Percentiles rank a stretch among this genome's conserved stretches.
phyloP scores from a whole-genome alignment of 92 coral and sea anemone genomes.

The Montipora capitata region DNA sequence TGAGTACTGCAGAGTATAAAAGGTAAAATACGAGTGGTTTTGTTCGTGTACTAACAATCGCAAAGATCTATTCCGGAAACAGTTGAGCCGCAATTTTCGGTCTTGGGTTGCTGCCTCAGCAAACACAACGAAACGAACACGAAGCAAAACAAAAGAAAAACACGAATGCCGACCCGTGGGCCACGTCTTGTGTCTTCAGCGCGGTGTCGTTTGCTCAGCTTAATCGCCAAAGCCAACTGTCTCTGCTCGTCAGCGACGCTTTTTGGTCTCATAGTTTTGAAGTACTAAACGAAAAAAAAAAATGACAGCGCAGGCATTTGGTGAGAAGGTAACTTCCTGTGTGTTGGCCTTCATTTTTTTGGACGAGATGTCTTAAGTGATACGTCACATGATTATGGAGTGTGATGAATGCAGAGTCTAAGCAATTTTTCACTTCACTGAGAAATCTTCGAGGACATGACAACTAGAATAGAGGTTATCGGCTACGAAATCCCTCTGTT shows the following conservation, averaged over 20 bases:
- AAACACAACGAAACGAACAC: neutral
- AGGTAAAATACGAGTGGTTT: no score
- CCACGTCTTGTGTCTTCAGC: slow-evolving; percentile 7
- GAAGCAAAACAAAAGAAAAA: neutral
- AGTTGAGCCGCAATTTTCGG: neutral
- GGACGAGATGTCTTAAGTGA: no score
- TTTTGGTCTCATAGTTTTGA: slow-evolving; percentile 73
- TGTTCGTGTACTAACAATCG: neutral
- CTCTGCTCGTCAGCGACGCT: slow-evolving; percentile 83
- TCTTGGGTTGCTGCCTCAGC: slow-evolving; percentile 53
- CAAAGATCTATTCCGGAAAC: no score
- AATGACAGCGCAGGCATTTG: slow-evolving; percentile 23
- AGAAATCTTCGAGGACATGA: no score
- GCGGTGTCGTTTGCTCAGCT: slow-evolving; percentile 89
- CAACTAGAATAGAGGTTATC: no score
- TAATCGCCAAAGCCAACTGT: slow-evolving; percentile 87
- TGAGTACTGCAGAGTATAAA: neutral
- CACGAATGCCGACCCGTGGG: slow-evolving; percentile 52
- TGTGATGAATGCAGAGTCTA: no score
- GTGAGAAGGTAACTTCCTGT: neutral
- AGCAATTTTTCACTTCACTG: no score
- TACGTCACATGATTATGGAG: no score
- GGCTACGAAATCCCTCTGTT: no score
- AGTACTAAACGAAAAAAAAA: slow-evolving; percentile 57
- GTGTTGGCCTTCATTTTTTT: neutral